Evolutionary conservation across 2,888 invertebrate genomes (phyloP).

Genomic region (Agrochola circellaris): DNA sequence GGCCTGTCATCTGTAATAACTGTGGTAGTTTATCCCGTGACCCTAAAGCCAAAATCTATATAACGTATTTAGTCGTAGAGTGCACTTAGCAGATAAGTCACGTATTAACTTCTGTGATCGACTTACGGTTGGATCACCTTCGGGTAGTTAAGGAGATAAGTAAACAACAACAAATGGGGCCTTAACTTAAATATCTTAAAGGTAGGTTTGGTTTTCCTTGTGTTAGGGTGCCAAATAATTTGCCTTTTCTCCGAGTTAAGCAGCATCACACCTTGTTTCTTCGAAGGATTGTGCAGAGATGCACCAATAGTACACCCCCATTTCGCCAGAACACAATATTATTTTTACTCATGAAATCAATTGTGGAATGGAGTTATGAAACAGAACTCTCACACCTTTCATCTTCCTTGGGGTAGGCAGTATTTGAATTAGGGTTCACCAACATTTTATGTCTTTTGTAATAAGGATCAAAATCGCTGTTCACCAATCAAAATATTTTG

Average conservation of each 20-base stretch:
- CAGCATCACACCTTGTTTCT: too few species aligned
- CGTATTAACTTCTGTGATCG: conserved; percentile 42
- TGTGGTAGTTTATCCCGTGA: conserved; percentile 16
- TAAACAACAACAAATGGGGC: conserved; percentile 17
- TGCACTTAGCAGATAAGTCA: conserved; percentile 53
- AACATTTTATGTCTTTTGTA: too few species aligned
- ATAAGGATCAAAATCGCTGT: neutral
- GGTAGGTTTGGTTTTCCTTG: neutral
- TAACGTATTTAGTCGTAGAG: conserved; percentile 25
- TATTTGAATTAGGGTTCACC: neutral
- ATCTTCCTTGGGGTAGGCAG: neutral
- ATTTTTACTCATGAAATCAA: too few species aligned
- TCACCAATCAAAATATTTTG: neutral
- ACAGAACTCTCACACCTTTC: neutral
- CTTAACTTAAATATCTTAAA: neutral
- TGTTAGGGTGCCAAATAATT: neutral
- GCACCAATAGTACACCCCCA: too few species aligned
- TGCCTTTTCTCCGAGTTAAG: neutral
- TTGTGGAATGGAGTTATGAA: too few species aligned
- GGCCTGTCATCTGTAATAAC: neutral
- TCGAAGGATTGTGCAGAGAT: too few species aligned
- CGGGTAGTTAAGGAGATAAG: neutral
- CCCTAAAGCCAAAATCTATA: conserved; percentile 35
- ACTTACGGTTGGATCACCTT: conserved; percentile 27
- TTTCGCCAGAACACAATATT: too few species aligned